Evolutionary conservation across 2,797 vertebrate genomes (phyloP).

Genomic region (Channa striata): DNA sequence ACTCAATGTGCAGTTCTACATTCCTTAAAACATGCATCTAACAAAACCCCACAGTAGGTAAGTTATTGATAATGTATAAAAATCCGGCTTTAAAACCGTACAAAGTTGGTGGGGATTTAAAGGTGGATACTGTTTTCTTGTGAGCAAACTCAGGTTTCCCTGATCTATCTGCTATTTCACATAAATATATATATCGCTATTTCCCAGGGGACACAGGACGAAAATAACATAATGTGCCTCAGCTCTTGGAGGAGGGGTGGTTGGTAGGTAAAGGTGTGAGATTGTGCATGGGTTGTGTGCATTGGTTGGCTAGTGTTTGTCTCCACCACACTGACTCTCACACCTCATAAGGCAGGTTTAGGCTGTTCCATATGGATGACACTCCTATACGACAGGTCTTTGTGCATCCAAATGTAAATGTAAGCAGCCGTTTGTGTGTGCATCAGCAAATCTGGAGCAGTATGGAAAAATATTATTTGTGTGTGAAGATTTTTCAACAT

Average conservation of each 20-base stretch:
- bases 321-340: conserved; percentile 37
- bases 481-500: conserved; percentile 5
- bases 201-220: conserved; percentile 20
- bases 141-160: not conserved
- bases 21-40: not conserved
- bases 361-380: conserved; percentile 76
- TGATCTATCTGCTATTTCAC: conserved; percentile 25
- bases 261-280: conserved; percentile 6
- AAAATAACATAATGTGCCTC: conserved; percentile 38
- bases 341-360: conserved; percentile 50
- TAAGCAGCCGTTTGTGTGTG: conserved; percentile 57
- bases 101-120: conserved; percentile 31
- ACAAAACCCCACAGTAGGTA: not conserved
- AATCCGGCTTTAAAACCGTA: conserved; percentile 28
- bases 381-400: conserved; percentile 47
- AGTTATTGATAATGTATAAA: too few relatives aligned
- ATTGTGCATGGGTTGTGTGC: conserved; percentile 4
- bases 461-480: not conserved
- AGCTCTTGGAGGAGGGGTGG: conserved; percentile 11
- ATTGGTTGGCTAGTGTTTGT: not conserved
- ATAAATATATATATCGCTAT: conserved; percentile 68
- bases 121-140: conserved; percentile 18
- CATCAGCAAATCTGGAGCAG: conserved; percentile 56
- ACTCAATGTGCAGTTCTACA: not conserved
- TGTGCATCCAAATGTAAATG: conserved; percentile 68